Evolutionary conservation across 2,113 vertebrate genomes (phyloP).

Genomic region (Planiliza haematocheilus): DNA sequence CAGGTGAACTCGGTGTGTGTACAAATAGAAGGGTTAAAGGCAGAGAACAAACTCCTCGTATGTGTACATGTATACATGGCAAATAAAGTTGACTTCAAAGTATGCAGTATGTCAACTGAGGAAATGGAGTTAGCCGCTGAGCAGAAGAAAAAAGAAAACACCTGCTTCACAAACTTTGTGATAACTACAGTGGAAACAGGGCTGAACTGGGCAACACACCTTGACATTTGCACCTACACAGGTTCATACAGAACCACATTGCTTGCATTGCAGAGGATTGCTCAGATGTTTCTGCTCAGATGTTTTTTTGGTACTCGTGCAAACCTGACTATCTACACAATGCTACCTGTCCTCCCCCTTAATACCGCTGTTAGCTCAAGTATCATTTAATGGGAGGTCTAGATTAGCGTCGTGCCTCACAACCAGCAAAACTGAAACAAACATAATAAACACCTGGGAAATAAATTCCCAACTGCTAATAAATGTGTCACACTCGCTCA

Average conservation of each 20-base stretch:
- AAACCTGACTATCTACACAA: constrained; percentile 6
- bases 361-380: constrained; percentile 12
- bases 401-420: neutral
- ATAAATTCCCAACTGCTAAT: neutral
- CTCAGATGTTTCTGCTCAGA: too few relatives aligned
- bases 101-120: neutral
- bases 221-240: constrained; percentile 25
- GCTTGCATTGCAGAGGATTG: neutral
- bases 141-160: neutral
- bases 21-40: too few relatives aligned
- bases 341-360: neutral
- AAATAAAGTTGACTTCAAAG: too few relatives aligned
- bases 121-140: too few relatives aligned
- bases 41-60: too few relatives aligned
- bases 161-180: neutral
- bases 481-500: too few relatives aligned
- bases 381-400: constrained; percentile 2
- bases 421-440: constrained; percentile 8
- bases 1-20: too few relatives aligned
- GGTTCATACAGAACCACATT: constrained; percentile 1
- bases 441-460: neutral
- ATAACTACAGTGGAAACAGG: neutral
- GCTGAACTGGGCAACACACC: neutral
- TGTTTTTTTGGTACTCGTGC: constrained; percentile 31
- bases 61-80: too few relatives aligned